Base-by-base conservation (phyloP, 2,797 vertebrate species). In the Tenualosa ilisha region DNA sequence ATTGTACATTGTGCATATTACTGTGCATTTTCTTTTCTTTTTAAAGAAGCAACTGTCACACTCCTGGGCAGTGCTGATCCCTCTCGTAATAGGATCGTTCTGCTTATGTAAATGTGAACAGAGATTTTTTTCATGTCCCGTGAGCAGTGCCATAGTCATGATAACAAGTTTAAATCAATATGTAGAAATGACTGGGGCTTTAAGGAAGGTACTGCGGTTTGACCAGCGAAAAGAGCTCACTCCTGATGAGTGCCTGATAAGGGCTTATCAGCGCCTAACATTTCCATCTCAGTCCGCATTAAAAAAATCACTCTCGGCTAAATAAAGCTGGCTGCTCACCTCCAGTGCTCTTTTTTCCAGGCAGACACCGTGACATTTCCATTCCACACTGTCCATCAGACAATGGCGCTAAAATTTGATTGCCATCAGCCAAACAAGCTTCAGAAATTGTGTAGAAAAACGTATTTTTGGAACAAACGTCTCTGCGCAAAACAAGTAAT, bases 261-360 rank as follows among this genome's bases (percentile, higher is more conserved):
- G 95, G 88, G 90, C 94, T 97, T 97, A 97, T 97, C 97, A 94
- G 94, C 87, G 53, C 83, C 89, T 85, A 88, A 93, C 96, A 79
- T 79, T 96, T 92, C 87, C 92, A 92, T 91, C 91, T 92, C 91
- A 86, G 82, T 86, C 82, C 37, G 84, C 87, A 90, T 88, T 86
- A 88, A 89, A 89, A 95, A 93, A 93, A 94, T 94, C 93, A 91
- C 94, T 93, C 95, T 94, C 96, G 96, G 96, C 96, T 96, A 96
- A 79, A 95, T 95, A 92, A 81, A 87, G 83, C 84, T 68, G 83
- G 82, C 83, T 87, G 82, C 82, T 83, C 68, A 86, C 84, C 85
- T 86, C 87, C 86, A 83, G 65, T 85, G 84, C 86, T 88, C 86
- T 86, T 85, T 88, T 61, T 86, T 49, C 46, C 53, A 59, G 46